Conservation (phyloP, 2,888 invertebrate genomes). For the Auanema sp. region DNA sequence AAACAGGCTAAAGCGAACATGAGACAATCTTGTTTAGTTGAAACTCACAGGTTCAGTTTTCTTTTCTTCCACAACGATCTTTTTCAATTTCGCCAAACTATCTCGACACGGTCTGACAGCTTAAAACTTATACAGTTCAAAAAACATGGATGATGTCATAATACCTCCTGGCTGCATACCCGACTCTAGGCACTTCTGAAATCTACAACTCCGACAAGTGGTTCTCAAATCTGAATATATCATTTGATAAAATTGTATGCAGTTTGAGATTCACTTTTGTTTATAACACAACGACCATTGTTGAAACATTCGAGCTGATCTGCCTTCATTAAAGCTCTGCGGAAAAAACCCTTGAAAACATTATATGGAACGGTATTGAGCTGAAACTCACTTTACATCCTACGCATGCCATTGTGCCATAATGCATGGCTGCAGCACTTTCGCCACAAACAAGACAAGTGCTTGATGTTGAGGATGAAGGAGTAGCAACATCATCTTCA, state of each 20-base stretch:
- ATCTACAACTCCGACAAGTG: constrained; percentile 56
- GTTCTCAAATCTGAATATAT: constrained; percentile 47
- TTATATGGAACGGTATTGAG: neutral
- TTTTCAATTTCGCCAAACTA: too few species aligned
- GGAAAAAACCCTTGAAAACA: constrained; percentile 50
- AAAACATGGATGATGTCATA: neutral
- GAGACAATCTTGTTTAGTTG: neutral
- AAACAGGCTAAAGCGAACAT: neutral
- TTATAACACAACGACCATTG: constrained; percentile 43
- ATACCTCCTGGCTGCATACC: constrained; percentile 59
- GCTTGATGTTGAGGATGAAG: neutral
- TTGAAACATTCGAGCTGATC: constrained; percentile 58
- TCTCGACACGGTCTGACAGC: too few species aligned
- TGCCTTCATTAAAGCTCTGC: constrained; percentile 57
- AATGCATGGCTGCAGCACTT: constrained; percentile 53
- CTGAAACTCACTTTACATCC: constrained; percentile 38
- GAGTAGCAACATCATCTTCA: neutral
- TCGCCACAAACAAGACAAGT: constrained; percentile 55
- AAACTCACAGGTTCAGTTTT: constrained; percentile 1
- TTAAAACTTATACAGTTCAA: too few species aligned
- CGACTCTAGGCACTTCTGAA: constrained; percentile 53
- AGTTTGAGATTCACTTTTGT: constrained; percentile 13
- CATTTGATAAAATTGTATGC: too few species aligned
- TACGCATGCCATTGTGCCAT: constrained; percentile 50
- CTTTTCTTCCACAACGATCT: too few species aligned